Base-by-base conservation (phyloP, 2,888 invertebrate species). In the Eupithecia inturbata region DNA sequence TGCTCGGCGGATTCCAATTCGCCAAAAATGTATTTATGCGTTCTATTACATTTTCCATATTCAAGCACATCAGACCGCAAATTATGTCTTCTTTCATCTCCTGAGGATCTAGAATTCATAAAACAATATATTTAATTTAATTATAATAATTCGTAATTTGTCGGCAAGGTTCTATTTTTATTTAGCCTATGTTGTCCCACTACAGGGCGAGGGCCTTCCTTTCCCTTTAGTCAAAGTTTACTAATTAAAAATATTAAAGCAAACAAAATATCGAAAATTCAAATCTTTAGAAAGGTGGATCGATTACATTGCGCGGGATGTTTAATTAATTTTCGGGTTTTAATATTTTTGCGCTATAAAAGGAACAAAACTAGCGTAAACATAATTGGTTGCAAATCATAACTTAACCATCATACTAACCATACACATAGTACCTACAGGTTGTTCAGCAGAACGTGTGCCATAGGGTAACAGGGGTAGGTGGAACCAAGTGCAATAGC, bases 1-100 rank as follows among this genome's bases (percentile, higher is more conserved):
- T 70, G 0, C 75, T 62, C 22, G 82, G 79, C 19, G 93, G 91
- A 41, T 80, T 84, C 89, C 92, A 93, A 7, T 81, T 73, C 1
- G 91, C 75, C 41, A 95, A 80, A n/a, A 83, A 84, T 77, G 86
- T 81, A 31, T 86, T 81, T 2, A 93, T 84, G 28, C 86, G 80
- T 6, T 80, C 62, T 22, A 14, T 62, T 75, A 75, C 89, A 88
- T 77, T 92, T 89, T 78, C 86, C 62, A 73, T 89, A 72, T 85
- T 87, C 82, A 94, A 86, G 68, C 83, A 88, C 68, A 92, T 82
- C 70, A 95, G 82, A 83, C 92, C 92, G 3, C 82, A 85, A 31
- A 91, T 82, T 33, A 91, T 87, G 0, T 93, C 92, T 84, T 95
- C 94, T 79, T 91, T 85, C 77, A 91, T 85, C 70, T 81, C 73